Percentiles rank a stretch among this genome's conserved stretches.
Conservation (phyloP, 2,888 invertebrate species). For the Ectropis crepuscularia region DNA sequence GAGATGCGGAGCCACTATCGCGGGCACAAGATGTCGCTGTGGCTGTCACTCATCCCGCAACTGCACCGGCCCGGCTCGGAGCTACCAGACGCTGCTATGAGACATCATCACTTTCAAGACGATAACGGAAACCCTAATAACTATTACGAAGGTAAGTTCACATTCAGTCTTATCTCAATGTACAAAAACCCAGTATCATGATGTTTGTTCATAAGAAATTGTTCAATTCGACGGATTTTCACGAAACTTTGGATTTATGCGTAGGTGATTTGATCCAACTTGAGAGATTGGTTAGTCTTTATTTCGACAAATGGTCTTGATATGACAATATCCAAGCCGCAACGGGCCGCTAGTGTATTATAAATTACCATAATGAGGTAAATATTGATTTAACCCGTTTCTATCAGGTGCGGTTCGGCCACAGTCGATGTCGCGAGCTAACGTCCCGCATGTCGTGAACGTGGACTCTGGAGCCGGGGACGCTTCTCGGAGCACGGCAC, state of each 20-base stretch:
- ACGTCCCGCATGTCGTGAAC: constrained; percentile 84
- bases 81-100: constrained; percentile 91
- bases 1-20: constrained; percentile 96
- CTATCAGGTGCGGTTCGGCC: constrained; percentile 89
- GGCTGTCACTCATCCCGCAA: constrained; percentile 96
- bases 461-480: constrained; percentile 62
- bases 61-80: constrained; percentile 92
- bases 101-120: constrained; percentile 94
- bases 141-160: constrained; percentile 89
- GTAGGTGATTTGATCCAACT: no score
- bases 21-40: constrained; percentile 96
- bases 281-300: no score
- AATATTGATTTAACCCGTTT: background rate
- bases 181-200: no score
- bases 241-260: no score
- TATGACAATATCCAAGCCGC: no score
- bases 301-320: no score
- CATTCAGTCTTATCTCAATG: no score
- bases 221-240: no score
- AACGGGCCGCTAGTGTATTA: no score
- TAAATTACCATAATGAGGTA: no score
- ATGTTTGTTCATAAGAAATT: no score
- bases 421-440: constrained; percentile 88
- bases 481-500: constrained; percentile 64
- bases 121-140: constrained; percentile 85